Evolutionary conservation across 23 tunicate genomes (phyloP).

Genomic region (Styela plicata): DNA sequence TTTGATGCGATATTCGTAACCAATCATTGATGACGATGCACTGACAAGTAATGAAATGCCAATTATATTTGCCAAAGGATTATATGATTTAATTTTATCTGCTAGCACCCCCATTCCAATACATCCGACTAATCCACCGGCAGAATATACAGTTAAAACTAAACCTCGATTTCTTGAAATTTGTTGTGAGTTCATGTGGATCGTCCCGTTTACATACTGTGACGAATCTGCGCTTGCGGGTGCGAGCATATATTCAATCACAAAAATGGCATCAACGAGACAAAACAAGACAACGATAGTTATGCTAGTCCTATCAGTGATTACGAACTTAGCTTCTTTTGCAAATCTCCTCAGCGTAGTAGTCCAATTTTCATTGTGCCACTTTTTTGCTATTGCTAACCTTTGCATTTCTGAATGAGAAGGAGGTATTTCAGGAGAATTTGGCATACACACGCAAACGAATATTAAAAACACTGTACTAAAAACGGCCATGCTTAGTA

Average conservation of each 20-base stretch:
- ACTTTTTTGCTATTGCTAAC: neutral
- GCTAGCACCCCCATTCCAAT: neutral
- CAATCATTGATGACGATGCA: neutral
- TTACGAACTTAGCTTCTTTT: neutral
- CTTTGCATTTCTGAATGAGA: neutral
- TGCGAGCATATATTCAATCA: neutral
- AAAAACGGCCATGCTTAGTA: neutral
- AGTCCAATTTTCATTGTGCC: neutral
- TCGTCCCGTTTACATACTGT: neutral
- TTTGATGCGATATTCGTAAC: neutral
- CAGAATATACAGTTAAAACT: neutral
- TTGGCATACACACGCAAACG: neutral
- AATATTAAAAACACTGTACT: neutral
- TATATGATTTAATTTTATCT: neutral
- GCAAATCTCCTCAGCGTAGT: neutral
- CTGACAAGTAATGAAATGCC: neutral
- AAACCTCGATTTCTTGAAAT: neutral
- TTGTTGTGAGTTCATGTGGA: neutral
- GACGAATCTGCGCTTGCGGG: neutral
- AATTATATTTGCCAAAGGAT: neutral
- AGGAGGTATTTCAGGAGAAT: neutral
- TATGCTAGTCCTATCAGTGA: neutral
- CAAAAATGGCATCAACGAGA: neutral
- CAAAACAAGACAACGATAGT: neutral
- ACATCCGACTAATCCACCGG: constrained; percentile 1